A percentile compares a stretch with the other conserved stretches of the same genome.
These are phyloP conservation scores for Caligus rogercresseyi DNA, from an alignment of 1,140 invertebrate genomes.

Conservation along the genomic window DNA sequence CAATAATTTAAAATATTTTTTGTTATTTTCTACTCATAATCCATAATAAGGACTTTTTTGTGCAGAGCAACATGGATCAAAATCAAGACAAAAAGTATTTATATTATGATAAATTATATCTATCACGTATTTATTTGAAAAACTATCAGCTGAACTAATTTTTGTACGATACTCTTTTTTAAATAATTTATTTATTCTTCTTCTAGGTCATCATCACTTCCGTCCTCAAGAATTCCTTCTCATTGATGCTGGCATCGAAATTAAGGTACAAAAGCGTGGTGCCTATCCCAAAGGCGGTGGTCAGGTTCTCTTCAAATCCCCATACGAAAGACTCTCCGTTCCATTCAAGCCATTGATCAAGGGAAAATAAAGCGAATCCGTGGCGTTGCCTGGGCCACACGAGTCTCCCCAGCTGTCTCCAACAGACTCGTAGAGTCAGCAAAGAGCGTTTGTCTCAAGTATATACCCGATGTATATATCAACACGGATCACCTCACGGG, in stretches of 20 bases:
- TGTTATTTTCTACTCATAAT: too few relatives aligned
- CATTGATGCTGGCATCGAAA: conserved; percentile 65
- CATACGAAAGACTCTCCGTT: conserved; percentile 42
- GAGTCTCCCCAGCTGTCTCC: conserved; percentile 73
- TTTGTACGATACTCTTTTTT: too few relatives aligned
- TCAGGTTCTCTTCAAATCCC: conserved; percentile 76
- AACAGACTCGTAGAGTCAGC: conserved; percentile 81
- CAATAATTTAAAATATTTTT: too few relatives aligned
- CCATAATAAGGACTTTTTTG: too few relatives aligned
- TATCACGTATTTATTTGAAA: too few relatives aligned
- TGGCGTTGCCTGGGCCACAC: conserved; percentile 65
- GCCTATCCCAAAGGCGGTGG: conserved; percentile 71
- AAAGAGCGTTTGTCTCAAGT: conserved; percentile 74
- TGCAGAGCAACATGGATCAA: too few relatives aligned
- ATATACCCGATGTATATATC: conserved; percentile 86
- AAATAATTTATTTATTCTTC: neutral
- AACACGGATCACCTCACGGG: conserved; percentile 78
- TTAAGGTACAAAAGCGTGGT: conserved; percentile 70
- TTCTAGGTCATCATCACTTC: conserved; percentile 39
- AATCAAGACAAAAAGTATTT: too few relatives aligned
- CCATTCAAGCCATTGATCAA: conserved; percentile 37
- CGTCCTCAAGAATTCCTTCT: conserved; percentile 64
- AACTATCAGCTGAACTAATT: too few relatives aligned
- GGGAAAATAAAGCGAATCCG: conserved; percentile 87
- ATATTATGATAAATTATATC: too few relatives aligned